phyloP scores from a whole-genome alignment of 2,113 vertebrate species.

The human (Homo sapiens) region GRCh38 chr12:65111501-65112000 shows the following conservation, averaged over 20 bases:
- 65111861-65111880: background rate
- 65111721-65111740: background rate
- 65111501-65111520: background rate
- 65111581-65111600: background rate
- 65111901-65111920: constrained; percentile 7
- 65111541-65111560: background rate
- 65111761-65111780: background rate
- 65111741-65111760: background rate
- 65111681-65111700: background rate
- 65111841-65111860: background rate
- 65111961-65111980: constrained; percentile 8
- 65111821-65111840: background rate
- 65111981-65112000: background rate
- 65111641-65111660: background rate
- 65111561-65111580: background rate
- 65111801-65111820: background rate
- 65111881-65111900: background rate
- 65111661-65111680: background rate
- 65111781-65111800: background rate
- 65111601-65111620: background rate
- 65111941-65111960: background rate
- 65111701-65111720: constrained; percentile 32
- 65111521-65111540: background rate
- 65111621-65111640: background rate
- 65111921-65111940: background rate